These are phyloP conservation scores for Isichthys henryi DNA, from an alignment of 2,113 vertebrate species.

Conservation along the genomic window DNA sequence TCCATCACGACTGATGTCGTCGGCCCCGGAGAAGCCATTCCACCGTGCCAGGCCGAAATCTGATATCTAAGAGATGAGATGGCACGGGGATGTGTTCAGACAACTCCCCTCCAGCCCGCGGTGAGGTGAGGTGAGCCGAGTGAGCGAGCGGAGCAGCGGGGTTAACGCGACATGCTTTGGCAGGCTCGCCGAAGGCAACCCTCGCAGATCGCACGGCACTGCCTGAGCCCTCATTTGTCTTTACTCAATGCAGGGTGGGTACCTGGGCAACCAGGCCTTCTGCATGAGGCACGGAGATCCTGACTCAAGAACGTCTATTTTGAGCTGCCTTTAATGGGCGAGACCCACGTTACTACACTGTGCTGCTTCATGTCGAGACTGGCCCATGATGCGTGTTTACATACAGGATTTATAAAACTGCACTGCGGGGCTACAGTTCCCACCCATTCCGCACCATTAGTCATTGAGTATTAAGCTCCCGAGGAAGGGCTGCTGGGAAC, in stretches of 20 bases:
- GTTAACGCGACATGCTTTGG: neutral
- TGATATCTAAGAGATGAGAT: slow-evolving; percentile 70
- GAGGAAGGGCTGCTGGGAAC: slow-evolving; percentile 35
- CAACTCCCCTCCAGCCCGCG: neutral
- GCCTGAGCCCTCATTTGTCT: neutral
- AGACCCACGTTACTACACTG: slow-evolving; percentile 37
- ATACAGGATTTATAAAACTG: slow-evolving; percentile 48
- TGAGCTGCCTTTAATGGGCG: slow-evolving; percentile 13
- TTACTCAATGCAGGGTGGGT: slow-evolving; percentile 9
- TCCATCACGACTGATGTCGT: slow-evolving; percentile 91
- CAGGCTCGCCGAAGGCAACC: neutral
- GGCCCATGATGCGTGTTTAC: slow-evolving; percentile 58
- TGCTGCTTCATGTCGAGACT: slow-evolving; percentile 54
- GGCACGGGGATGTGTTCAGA: neutral
- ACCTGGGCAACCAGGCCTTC: slow-evolving; percentile 1
- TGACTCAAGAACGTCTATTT: slow-evolving; percentile 1
- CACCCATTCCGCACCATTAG: slow-evolving; percentile 49
- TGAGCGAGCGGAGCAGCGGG: neutral
- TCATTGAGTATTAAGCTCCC: slow-evolving; percentile 32
- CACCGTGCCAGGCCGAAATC: slow-evolving; percentile 96
- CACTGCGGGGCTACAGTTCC: slow-evolving; percentile 37
- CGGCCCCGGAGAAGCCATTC: slow-evolving; percentile 81
- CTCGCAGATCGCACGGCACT: neutral
- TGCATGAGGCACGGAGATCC: neutral
- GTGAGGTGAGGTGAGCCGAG: neutral